These are phyloP conservation scores for Hyposoter dolosus DNA, from an alignment of 2,888 invertebrate species.

Conservation along the genomic window DNA sequence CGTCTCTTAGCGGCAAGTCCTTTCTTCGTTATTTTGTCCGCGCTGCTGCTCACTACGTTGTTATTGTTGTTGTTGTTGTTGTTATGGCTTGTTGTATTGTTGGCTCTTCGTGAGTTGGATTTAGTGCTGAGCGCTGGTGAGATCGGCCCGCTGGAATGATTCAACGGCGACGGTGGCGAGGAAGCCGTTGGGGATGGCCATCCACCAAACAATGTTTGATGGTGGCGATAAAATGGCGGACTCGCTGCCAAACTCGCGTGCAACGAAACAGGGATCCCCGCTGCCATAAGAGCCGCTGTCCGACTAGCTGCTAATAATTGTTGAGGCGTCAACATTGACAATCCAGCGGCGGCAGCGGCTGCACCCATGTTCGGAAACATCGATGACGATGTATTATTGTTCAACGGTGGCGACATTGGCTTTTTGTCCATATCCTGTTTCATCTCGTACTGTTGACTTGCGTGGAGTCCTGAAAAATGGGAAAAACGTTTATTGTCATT, in stretches of 20 bases:
- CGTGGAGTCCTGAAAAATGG: conserved; percentile 77
- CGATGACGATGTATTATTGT: conserved; percentile 86
- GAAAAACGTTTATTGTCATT: conserved; percentile 3
- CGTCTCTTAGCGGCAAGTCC: conserved; percentile 85
- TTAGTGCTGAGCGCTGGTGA: conserved; percentile 83
- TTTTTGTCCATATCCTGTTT: conserved; percentile 87
- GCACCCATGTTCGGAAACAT: conserved; percentile 79
- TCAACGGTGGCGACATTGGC: conserved; percentile 87
- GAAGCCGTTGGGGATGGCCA: conserved; percentile 86
- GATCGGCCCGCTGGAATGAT: conserved; percentile 75
- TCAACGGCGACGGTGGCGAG: conserved; percentile 86
- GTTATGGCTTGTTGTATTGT: conserved; percentile 80
- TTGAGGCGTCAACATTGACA: conserved; percentile 86
- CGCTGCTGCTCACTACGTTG: conserved; percentile 85
- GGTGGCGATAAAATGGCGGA: conserved; percentile 88
- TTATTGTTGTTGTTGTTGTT: conserved; percentile 83
- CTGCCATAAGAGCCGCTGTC: conserved; percentile 85
- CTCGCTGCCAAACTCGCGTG: conserved; percentile 86
- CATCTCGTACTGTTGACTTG: conserved; percentile 80
- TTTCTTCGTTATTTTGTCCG: conserved; percentile 81
- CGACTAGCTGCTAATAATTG: conserved; percentile 86
- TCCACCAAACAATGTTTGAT: conserved; percentile 87
- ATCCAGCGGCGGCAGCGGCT: conserved; percentile 86
- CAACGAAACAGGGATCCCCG: conserved; percentile 86
- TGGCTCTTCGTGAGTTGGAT: conserved; percentile 83